These are phyloP conservation scores for Gymnoscopelus braueri DNA, from an alignment of 2,797 vertebrate species.

Conservation along the genomic window DNA sequence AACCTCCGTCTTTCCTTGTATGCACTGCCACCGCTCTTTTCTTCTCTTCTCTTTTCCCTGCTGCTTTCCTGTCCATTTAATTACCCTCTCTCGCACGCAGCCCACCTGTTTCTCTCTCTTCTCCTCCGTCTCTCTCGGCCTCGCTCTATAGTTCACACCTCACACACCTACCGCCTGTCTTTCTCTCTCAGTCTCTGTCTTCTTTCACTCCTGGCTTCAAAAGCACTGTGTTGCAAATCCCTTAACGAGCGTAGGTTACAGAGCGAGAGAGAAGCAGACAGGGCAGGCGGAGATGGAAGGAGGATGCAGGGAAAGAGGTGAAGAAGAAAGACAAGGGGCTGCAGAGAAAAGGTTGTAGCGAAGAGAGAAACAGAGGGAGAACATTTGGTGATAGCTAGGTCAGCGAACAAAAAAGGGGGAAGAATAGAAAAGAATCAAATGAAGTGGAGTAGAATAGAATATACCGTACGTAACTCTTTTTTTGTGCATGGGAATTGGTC, in stretches of 20 bases:
- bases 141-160: no score
- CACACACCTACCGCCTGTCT: no score
- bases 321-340: conserved; percentile 2
- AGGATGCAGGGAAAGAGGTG: background rate
- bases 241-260: no score
- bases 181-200: background rate
- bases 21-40: conserved; percentile 5
- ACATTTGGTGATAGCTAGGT: no score
- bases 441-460: background rate
- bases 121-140: background rate
- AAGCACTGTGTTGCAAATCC: background rate
- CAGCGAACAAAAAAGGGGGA: background rate
- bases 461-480: no score
- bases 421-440: conserved; percentile 9
- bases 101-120: background rate
- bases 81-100: no score
- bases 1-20: conserved; percentile 1
- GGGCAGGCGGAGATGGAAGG: background rate
- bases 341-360: conserved; percentile 3
- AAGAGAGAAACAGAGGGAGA: background rate
- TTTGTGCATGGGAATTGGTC: no score
- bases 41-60: background rate
- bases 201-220: background rate
- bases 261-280: background rate
- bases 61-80: background rate